Evolutionary conservation across 37 sponge, comb jelly and placozoan species (phyloP), one percentile per base, ranked within the genome.

Genomic region (Bolinopsis microptera): DNA sequence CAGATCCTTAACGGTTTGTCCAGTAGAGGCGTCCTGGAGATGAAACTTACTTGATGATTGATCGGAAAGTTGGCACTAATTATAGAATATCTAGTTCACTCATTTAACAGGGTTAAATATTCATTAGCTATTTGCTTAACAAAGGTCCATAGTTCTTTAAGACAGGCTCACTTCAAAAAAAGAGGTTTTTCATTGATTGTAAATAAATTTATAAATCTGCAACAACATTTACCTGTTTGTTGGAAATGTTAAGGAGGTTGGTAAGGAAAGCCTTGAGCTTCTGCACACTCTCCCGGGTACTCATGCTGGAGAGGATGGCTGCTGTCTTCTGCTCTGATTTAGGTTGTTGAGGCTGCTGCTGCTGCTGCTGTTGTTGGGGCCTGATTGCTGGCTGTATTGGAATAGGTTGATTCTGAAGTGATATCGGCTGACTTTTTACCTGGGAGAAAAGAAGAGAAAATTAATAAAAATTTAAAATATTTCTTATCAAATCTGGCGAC

Each of bases 311-410:
- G 36, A 80, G 37, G 37, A 80, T 80, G 38, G 82, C 82, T 13
- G 82, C 82, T 35, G 82, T 80, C 33, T 80, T 80, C 82, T 80
- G 82, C 22, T 80, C 82, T 34, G 74, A 70, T 70, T 70, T 70
- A 22, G 74, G 74, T 22, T 22, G 74, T 26, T 70, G 68, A 61
- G 68, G 68, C 18, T 18, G 61, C 13, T 48, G 61, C 13, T 48
- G 61, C 13, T 48, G 61, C 13, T 48, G 61, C 13, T 48, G 61
- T 22, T 22, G 74, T 26, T 70, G 74, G 16, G 74, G 74, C 21
- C 74, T 70, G 26, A 70, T 70, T 13, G 82, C 82, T 37, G 82
- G 82, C 23, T 80, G 82, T 18, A 80, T 80, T 3, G 82, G 82
- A 35, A 80, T 80, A 1, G 82, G 82, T n/a, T 70, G 74, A 26